Percentiles rank a stretch among this genome's conserved stretches.
Evolutionary conservation across 2,113 vertebrate species (phyloP).

Genomic region (Psettodes erumei): DNA sequence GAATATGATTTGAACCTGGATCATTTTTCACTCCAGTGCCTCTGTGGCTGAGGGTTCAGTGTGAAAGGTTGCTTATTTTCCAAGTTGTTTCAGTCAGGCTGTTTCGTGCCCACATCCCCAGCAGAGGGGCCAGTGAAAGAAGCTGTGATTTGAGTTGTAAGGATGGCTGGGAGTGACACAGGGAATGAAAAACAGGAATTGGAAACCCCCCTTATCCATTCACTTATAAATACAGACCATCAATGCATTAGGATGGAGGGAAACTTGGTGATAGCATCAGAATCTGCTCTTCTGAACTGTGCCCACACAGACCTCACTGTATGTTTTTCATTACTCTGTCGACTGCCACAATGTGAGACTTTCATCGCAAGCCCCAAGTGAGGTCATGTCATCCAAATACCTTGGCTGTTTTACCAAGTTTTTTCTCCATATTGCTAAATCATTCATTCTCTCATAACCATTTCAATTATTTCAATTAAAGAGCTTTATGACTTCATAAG

Average conservation of each 20-base stretch:
- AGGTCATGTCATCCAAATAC: not conserved
- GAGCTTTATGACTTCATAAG: not conserved
- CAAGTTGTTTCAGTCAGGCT: conserved; percentile 56
- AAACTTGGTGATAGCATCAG: conserved; percentile 19
- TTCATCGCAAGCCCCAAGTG: not conserved
- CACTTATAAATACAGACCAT: conserved; percentile 57
- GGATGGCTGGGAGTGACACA: conserved; percentile 5
- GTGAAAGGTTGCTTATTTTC: conserved; percentile 68
- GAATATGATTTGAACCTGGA: conserved; percentile 67
- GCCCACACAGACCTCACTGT: conserved; percentile 27
- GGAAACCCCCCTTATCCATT: conserved; percentile 41
- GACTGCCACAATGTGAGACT: not conserved
- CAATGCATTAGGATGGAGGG: conserved; percentile 28
- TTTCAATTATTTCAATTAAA: not conserved
- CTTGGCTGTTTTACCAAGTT: not conserved
- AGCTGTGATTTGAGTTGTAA: conserved; percentile 44
- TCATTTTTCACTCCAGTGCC: conserved; percentile 74
- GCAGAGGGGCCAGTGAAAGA: conserved; percentile 35
- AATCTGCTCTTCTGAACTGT: conserved; percentile 59
- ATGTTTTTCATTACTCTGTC: conserved; percentile 62
- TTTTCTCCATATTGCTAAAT: conserved; percentile 4
- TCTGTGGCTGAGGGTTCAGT: conserved; percentile 59
- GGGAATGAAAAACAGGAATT: conserved; percentile 20
- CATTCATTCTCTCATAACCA: not conserved
- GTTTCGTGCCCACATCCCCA: conserved; percentile 11